Percentiles rank a stretch among this genome's conserved stretches.
These are phyloP conservation scores for Drosophila ustulata DNA, from an alignment of 2,888 invertebrate genomes.

Conservation along the genomic window DNA sequence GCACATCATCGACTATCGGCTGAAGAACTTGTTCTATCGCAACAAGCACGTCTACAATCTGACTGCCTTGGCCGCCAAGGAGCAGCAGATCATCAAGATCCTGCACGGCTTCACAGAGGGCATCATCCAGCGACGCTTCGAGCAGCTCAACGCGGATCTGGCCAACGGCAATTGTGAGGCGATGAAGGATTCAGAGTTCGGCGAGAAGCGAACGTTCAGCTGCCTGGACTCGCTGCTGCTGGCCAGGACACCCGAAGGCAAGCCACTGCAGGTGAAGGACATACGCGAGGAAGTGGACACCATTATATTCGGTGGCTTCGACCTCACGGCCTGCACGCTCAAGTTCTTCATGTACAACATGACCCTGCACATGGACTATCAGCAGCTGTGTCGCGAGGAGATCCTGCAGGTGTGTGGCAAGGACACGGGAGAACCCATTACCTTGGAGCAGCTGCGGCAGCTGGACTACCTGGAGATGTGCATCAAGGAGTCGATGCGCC, in stretches of 20 bases:
- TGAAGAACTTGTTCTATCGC: conserved; percentile 62
- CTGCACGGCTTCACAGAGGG: conserved; percentile 63
- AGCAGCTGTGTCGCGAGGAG: conserved; percentile 69
- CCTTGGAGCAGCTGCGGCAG: conserved; percentile 54
- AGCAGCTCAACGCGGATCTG: conserved; percentile 43
- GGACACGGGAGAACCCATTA: conserved; percentile 39
- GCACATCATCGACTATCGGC: conserved; percentile 45
- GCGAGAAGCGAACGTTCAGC: conserved; percentile 1
- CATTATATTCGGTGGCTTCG: conserved; percentile 71
- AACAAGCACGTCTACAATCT: conserved; percentile 35
- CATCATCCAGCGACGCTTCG: conserved; percentile 50
- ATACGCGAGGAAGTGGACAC: conserved; percentile 73
- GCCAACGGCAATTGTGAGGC: conserved; percentile 37
- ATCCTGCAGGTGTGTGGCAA: conserved; percentile 62
- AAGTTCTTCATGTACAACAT: conserved; percentile 72
- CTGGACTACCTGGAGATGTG: conserved; percentile 75
- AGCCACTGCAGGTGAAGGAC: conserved; percentile 44
- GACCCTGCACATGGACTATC: conserved; percentile 62
- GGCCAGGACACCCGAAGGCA: conserved; percentile 48
- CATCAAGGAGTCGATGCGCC: conserved; percentile 70
- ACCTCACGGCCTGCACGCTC: conserved; percentile 66
- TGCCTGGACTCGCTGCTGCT: conserved; percentile 56
- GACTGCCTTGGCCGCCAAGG: conserved; percentile 45
- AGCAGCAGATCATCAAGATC: conserved; percentile 32
- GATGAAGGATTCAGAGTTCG: conserved; percentile 19